Evolutionary conservation across 2,888 invertebrate species (phyloP), one percentile per base, ranked within the genome.

Genomic region (Rhagophthalmus giganteus): DNA sequence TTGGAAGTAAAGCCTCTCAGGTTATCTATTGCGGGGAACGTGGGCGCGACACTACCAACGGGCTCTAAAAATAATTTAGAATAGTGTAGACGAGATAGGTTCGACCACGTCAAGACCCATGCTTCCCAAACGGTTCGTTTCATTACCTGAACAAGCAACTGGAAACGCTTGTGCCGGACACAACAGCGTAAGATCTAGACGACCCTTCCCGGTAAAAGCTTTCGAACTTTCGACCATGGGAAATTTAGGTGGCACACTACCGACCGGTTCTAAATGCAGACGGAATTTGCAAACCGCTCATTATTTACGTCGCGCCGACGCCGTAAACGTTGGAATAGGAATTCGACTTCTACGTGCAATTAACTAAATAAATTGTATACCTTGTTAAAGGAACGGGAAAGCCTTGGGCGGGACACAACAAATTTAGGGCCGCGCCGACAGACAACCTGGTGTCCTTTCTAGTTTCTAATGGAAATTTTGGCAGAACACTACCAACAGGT

Each of bases 381-480:
- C 74, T 79, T 81, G 81, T 80, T 74, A 77, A 77, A 77, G 70
- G 79, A 70, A 84, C 80, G 60, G 84, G 84, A 72, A 79, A 84
- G 63, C 82, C 83, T 73, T 85, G 85, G 39, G 83, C 84, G 57
- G 84, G 83, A 69, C 84, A 85, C 70, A 82, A 78, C 64, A 84
- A 75, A 60, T 79, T 79, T 68, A 81, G 74, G 50, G 78, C 76
- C 55, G 72, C 63, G 57, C 71, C 75, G 57, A 47, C 41, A 8
- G 57, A 79, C 82, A 71, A 80, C 77, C 75, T 78, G 83, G 78
- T 76, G 35, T 73, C 72, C 62, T 73, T 81, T 74, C 78, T 76
- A 66, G 79, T 83, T 77, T 87, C 86, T 77, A 86, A 81, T 51
- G 87, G 85, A 73, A 88, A 86, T 79, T 88, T 88, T 61, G 85